Evolutionary conservation across 53 echinoderm and acorn worm species (phyloP).

Genomic region (Crossaster papposus): DNA sequence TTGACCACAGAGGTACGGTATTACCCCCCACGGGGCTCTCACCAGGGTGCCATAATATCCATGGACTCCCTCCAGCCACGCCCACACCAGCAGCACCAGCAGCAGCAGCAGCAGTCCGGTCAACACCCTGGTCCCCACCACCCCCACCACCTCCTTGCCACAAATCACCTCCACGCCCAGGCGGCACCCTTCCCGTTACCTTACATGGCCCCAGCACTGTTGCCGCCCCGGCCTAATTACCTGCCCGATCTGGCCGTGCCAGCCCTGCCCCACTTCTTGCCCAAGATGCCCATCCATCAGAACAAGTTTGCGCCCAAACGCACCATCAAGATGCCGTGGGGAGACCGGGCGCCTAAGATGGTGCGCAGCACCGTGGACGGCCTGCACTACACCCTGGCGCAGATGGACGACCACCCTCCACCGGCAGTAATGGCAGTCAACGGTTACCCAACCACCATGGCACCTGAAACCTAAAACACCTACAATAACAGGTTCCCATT

Average conservation of each 20-base stretch:
- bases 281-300: conserved; percentile 54
- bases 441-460: conserved; percentile 35
- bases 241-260: conserved; percentile 44
- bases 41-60: conserved; percentile 73
- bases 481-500: background rate
- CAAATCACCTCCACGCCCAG: background rate
- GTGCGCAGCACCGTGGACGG: conserved; percentile 75
- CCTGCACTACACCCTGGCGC: conserved; percentile 50
- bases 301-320: conserved; percentile 85
- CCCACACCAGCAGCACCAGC: conserved; percentile 33
- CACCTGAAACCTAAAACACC: conserved; percentile 9
- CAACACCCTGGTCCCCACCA: background rate
- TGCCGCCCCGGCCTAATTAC: conserved; percentile 51
- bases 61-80: conserved; percentile 60
- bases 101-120: conserved; percentile 23
- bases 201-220: conserved; percentile 15
- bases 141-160: no score
- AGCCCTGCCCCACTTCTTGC: conserved; percentile 55
- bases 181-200: background rate
- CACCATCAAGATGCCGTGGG: conserved; percentile 86
- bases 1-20: conserved; percentile 62
- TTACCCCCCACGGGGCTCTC: conserved; percentile 66
- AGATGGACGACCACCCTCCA: conserved; percentile 43
- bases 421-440: conserved; percentile 24
- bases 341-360: conserved; percentile 89